Evolutionary conservation across 2,113 vertebrate species (phyloP).

Genomic region (Xiphophorus couchianus): DNA sequence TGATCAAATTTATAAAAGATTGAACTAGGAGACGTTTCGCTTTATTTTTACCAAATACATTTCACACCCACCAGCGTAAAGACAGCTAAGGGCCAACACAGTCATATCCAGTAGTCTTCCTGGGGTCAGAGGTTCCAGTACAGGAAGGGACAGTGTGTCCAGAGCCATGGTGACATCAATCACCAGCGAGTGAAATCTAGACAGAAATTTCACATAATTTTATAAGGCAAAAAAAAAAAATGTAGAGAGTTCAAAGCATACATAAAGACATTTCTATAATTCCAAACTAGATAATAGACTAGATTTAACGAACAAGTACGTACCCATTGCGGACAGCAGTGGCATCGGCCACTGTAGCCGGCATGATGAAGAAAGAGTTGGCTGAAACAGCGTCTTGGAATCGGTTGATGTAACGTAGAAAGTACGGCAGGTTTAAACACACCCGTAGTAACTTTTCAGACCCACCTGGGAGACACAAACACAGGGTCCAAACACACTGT

Average conservation of each 20-base stretch:
- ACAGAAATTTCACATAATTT: background rate
- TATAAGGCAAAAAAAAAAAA: background rate
- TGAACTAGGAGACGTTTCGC: background rate
- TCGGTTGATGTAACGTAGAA: conserved; percentile 98
- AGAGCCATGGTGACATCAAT: conserved; percentile 98
- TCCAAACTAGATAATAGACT: background rate
- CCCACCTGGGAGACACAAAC: conserved; percentile 82
- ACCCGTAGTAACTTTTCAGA: conserved; percentile 96
- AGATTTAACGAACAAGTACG: conserved; percentile 19
- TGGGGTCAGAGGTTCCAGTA: conserved; percentile 94
- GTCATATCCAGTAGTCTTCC: conserved; percentile 94
- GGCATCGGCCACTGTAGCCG: conserved; percentile 95
- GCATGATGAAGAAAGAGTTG: conserved; percentile 99
- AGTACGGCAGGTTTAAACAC: conserved; percentile 97
- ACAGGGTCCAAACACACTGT: background rate
- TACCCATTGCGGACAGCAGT: conserved; percentile 98
- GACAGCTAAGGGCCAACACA: conserved; percentile 95
- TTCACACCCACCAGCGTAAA: conserved; percentile 90
- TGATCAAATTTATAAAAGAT: background rate
- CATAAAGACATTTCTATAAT: background rate
- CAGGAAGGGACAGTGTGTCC: conserved; percentile 95
- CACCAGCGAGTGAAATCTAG: conserved; percentile 95
- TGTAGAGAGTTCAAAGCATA: too few relatives aligned
- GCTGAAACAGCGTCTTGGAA: conserved; percentile 98
- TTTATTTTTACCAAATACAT: background rate